These are phyloP conservation scores for Silurus aristotelis DNA, from an alignment of 2,797 vertebrate genomes.

Conservation along the genomic window DNA sequence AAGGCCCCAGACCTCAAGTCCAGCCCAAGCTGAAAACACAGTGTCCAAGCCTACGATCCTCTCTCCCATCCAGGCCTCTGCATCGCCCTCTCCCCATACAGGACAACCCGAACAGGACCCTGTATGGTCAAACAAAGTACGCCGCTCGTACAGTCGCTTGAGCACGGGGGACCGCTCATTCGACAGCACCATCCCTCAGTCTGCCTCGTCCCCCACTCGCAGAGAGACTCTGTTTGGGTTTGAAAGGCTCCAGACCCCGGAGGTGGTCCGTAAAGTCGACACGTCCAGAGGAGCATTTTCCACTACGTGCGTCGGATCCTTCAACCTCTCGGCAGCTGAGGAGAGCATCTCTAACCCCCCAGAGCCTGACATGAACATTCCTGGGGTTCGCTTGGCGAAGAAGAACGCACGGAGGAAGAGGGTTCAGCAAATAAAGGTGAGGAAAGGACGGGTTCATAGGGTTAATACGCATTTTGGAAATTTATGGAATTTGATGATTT, in stretches of 20 bases:
- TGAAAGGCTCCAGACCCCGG: constrained; percentile 61
- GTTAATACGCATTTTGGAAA: no score
- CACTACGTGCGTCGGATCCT: constrained; percentile 41
- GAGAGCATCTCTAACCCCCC: constrained; percentile 27
- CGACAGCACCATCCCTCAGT: constrained; percentile 45
- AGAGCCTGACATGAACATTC: constrained; percentile 68
- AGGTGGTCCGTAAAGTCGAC: constrained; percentile 56
- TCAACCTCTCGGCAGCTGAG: constrained; percentile 49
- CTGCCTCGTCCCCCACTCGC: constrained; percentile 53
- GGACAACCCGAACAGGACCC: constrained; percentile 47
- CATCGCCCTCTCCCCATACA: background rate
- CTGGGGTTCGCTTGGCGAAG: constrained; percentile 70
- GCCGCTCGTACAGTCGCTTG: constrained; percentile 76
- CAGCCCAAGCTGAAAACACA: constrained; percentile 25
- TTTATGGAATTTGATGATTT: no score
- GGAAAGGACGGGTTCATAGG: constrained; percentile 15
- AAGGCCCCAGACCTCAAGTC: constrained; percentile 45
- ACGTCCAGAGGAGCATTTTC: constrained; percentile 22
- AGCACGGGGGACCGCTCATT: constrained; percentile 59
- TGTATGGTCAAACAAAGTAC: constrained; percentile 73
- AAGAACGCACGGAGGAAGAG: constrained; percentile 73
- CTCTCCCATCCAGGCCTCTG: constrained; percentile 51
- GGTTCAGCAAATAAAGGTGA: constrained; percentile 69
- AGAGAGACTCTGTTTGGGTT: constrained; percentile 74
- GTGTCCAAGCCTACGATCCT: constrained; percentile 37